Percentiles rank a stretch among this genome's conserved stretches.
Conservation (phyloP, 2,888 invertebrate species). For the Bembecia ichneumoniformis region DNA sequence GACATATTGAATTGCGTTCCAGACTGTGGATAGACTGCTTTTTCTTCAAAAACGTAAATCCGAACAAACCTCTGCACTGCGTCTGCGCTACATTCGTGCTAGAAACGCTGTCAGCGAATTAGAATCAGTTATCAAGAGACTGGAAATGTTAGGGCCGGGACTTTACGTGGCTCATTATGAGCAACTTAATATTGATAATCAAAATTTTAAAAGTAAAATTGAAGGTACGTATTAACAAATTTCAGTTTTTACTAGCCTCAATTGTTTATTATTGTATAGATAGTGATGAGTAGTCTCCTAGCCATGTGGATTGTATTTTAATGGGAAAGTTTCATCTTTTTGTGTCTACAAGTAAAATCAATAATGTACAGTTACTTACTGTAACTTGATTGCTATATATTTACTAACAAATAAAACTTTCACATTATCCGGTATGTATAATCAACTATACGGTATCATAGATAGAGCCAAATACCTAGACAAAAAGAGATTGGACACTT, state of each 20-base stretch:
- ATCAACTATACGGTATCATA: too few relatives aligned
- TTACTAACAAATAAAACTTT: background rate
- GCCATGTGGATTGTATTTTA: background rate
- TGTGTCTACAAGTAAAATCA: too few relatives aligned
- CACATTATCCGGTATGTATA: background rate
- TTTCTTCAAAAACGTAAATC: slow-evolving; percentile 47
- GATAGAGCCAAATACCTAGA: too few relatives aligned
- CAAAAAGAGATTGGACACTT: too few relatives aligned
- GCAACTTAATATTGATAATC: slow-evolving; percentile 51
- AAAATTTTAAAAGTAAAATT: slow-evolving; percentile 52
- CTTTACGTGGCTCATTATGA: slow-evolving; percentile 59
- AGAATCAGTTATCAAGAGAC: slow-evolving; percentile 41
- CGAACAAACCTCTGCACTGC: slow-evolving; percentile 47
- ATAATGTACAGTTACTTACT: too few relatives aligned
- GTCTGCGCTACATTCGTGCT: slow-evolving; percentile 49
- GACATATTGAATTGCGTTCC: background rate
- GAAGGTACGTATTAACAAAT: slow-evolving; percentile 42
- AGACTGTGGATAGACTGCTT: slow-evolving; percentile 53
- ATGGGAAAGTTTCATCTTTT: background rate
- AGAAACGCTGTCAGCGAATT: slow-evolving; percentile 54
- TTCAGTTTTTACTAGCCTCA: background rate
- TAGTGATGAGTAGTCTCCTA: background rate
- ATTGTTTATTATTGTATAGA: background rate
- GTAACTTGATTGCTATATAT: background rate
- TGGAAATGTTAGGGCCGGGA: slow-evolving; percentile 56